Base-by-base conservation (phyloP, 2,797 vertebrate genomes). In the Halcyon badia region DNA sequence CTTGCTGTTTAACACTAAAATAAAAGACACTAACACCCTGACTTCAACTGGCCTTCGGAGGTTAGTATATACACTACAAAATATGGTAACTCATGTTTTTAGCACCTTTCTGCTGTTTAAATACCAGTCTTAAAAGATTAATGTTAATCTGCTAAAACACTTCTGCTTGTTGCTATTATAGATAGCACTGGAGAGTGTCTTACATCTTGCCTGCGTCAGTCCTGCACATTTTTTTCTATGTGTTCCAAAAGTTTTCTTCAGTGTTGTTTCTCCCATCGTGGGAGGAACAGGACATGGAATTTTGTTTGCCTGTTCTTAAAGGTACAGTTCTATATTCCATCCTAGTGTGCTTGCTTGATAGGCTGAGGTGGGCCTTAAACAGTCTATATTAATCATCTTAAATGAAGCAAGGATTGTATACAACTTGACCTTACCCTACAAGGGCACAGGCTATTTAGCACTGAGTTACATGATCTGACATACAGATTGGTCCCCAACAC, bases 11-110 rank as follows among this genome's bases (percentile, higher is more conserved):
- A 37, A 31, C 20, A 44, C 20, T 70, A 65, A 80, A 84, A 78
- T 58, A 39, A 72, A 65, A 75, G 25, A 73, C 30, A 54, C 16
- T 39, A 78, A 60, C 12, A 60, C 10, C 11, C 14, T 24, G 46
- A 70, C 8, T 30, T 73, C 64, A 70, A 7, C 16, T 31, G 22
- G 41, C 22, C 31, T 33, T 28, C 42, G 15, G 6, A 41, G 8
- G 9, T 14, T 39, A 77, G 14, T 24, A 66, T 11, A 57, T 37
- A 41, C 7, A 26, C 22, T 56, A 61, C 31, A 46, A 80, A 81
- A 48, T 22, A 49, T 2, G 11, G 6, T 22, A 64, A 62, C 14
- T 77, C 1, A 0, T 14, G 5, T 18, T 72, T 62, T 88, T n/a
- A 80, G 16, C n/a, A 89, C 11, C 5, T 10, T 82, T 7, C 1